Evolutionary conservation across 2,888 invertebrate genomes (phyloP).

Genomic region (Drosophila siamana): DNA sequence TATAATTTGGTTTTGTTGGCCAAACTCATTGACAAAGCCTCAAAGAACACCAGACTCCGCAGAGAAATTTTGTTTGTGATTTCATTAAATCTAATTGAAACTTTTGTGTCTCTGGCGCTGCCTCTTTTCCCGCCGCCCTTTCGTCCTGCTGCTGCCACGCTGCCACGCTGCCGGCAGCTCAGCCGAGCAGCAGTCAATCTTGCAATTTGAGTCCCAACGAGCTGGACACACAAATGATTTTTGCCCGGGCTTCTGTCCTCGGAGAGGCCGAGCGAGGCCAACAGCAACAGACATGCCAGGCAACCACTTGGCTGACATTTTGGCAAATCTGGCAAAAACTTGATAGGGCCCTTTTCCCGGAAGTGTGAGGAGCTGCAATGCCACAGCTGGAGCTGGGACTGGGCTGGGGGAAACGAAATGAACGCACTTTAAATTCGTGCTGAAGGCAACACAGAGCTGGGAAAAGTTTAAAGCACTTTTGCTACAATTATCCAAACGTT

Average conservation of each 20-base stretch:
- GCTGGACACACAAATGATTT: constrained; percentile 41
- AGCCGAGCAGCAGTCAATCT: constrained; percentile 63
- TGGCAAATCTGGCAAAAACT: constrained; percentile 54
- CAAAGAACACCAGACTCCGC: constrained; percentile 51
- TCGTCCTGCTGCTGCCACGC: too few relatives aligned
- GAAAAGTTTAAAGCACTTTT: constrained; percentile 62
- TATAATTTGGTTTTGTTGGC: constrained; percentile 65
- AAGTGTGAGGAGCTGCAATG: constrained; percentile 26
- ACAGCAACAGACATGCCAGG: constrained; percentile 28
- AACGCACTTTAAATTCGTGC: constrained; percentile 46
- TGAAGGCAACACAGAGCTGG: constrained; percentile 28
- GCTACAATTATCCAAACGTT: constrained; percentile 62
- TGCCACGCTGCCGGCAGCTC: constrained; percentile 20
- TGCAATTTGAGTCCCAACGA: constrained; percentile 59
- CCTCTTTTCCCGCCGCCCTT: background rate
- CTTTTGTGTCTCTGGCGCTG: constrained; percentile 43
- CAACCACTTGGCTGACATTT: constrained; percentile 57
- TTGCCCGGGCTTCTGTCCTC: constrained; percentile 32
- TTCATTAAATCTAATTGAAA: constrained; percentile 79
- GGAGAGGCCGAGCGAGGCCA: constrained; percentile 11
- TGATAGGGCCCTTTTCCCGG: constrained; percentile 20
- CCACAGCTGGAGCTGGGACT: constrained; percentile 3
- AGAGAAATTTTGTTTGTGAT: constrained; percentile 61
- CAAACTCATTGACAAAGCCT: constrained; percentile 65
- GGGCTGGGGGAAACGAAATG: background rate